These are phyloP conservation scores for Gasterosteus nipponicus DNA, from an alignment of 2,113 vertebrate genomes.

Conservation along the genomic window DNA sequence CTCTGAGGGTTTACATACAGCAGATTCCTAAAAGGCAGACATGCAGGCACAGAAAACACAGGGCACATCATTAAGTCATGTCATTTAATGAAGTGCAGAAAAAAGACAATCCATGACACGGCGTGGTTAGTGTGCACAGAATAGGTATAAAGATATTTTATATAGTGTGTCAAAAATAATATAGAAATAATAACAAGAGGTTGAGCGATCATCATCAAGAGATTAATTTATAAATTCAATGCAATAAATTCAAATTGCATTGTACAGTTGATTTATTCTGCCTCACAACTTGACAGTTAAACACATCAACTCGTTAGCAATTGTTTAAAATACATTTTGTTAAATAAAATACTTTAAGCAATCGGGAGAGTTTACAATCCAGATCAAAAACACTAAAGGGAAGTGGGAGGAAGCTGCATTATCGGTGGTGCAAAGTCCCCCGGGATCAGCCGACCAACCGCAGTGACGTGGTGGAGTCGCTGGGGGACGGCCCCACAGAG, in stretches of 20 bases:
- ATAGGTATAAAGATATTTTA: too few species aligned
- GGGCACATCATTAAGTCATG: background rate
- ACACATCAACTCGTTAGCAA: background rate
- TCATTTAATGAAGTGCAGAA: background rate
- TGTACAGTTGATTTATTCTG: background rate
- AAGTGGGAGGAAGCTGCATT: background rate
- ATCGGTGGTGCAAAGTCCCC: conserved; percentile 47
- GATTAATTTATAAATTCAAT: background rate
- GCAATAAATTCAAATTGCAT: background rate
- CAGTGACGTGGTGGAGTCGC: conserved; percentile 62
- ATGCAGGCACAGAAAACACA: conserved; percentile 17
- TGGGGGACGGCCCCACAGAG: conserved; percentile 54
- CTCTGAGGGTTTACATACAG: conserved; percentile 97
- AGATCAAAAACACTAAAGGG: conserved; percentile 2
- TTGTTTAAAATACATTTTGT: background rate
- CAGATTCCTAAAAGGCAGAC: conserved; percentile 86
- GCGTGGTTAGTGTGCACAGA: background rate
- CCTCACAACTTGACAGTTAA: background rate
- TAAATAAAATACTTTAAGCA: background rate
- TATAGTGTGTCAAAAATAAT: background rate
- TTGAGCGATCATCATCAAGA: background rate
- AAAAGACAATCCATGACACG: background rate
- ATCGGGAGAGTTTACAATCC: background rate
- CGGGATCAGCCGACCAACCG: conserved; percentile 63
- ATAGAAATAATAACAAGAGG: background rate